Evolutionary conservation across 92 coral and sea anemone species (phyloP).

Genomic region (Nematostella vectensis): DNA sequence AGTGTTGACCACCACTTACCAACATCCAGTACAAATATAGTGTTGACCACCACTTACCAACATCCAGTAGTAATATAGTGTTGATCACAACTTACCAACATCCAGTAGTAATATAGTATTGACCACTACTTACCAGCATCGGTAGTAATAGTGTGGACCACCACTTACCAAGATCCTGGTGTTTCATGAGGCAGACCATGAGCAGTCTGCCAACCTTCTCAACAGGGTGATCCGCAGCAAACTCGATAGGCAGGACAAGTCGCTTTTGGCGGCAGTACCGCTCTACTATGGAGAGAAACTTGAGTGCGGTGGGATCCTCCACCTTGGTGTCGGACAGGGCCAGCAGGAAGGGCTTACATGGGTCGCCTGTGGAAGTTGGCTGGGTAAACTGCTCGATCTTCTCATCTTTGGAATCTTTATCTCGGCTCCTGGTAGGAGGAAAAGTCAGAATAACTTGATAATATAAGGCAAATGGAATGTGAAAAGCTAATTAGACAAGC

Average conservation of each 20-base stretch:
- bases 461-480: too few species aligned
- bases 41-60: too few species aligned
- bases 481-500: too few species aligned
- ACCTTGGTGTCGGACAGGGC: constrained; percentile 61
- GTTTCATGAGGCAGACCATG: constrained; percentile 85
- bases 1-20: too few species aligned
- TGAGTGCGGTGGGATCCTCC: constrained; percentile 69
- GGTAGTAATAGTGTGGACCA: too few species aligned
- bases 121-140: too few species aligned
- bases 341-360: constrained; percentile 70
- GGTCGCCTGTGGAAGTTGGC: constrained; percentile 47
- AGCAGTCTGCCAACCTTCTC: constrained; percentile 85
- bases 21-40: too few species aligned
- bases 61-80: too few species aligned
- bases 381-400: constrained; percentile 53
- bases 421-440: constrained; percentile 27
- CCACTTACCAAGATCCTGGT: constrained; percentile 92
- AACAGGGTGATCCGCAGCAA: constrained; percentile 90
- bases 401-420: constrained; percentile 64
- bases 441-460: background rate
- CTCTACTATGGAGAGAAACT: constrained; percentile 67
- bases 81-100: too few species aligned
- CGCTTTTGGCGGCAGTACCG: constrained; percentile 88
- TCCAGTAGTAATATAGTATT: too few species aligned
- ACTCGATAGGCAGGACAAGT: constrained; percentile 77